These are phyloP conservation scores for Euura saliciscinereae DNA, from an alignment of 1,140 invertebrate species.

Conservation along the genomic window DNA sequence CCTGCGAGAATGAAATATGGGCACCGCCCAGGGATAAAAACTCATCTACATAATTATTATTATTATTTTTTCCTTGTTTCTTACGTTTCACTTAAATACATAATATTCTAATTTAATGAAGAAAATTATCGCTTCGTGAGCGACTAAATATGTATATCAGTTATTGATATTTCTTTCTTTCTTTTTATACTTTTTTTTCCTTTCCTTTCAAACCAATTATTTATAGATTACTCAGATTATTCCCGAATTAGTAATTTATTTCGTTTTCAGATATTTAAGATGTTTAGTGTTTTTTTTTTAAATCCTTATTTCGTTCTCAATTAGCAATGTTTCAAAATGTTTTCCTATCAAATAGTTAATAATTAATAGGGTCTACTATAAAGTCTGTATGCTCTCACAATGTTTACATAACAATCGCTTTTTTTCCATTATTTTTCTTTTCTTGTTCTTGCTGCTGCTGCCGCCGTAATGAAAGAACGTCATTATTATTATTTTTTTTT, in stretches of 20 bases:
- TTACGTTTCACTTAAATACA: background rate
- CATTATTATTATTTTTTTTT: slow-evolving; percentile 22
- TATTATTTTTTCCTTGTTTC: slow-evolving; percentile 6
- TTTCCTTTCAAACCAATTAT: background rate
- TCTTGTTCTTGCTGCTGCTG: slow-evolving; percentile 41
- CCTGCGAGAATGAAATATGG: slow-evolving; percentile 32
- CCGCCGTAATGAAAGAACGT: slow-evolving; percentile 53
- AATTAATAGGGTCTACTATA: slow-evolving; percentile 55
- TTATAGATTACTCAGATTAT: background rate
- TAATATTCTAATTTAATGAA: background rate
- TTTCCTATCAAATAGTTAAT: slow-evolving; percentile 44
- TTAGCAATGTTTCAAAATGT: slow-evolving; percentile 15
- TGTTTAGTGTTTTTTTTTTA: slow-evolving; percentile 18
- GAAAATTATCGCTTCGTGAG: slow-evolving; percentile 21
- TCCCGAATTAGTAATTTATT: slow-evolving; percentile 18
- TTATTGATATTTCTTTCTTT: background rate
- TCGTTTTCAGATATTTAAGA: background rate
- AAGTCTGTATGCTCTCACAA: slow-evolving; percentile 51
- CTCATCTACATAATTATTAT: slow-evolving; percentile 9
- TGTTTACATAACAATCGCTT: slow-evolving; percentile 30
- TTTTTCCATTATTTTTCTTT: no score
- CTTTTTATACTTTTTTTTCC: background rate
- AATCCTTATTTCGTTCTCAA: slow-evolving; percentile 17
- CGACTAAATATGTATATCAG: slow-evolving; percentile 9
- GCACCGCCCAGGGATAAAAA: slow-evolving; percentile 46